Evolutionary conservation across 2,888 invertebrate genomes (phyloP).

Genomic region (Pyralis farinalis): DNA sequence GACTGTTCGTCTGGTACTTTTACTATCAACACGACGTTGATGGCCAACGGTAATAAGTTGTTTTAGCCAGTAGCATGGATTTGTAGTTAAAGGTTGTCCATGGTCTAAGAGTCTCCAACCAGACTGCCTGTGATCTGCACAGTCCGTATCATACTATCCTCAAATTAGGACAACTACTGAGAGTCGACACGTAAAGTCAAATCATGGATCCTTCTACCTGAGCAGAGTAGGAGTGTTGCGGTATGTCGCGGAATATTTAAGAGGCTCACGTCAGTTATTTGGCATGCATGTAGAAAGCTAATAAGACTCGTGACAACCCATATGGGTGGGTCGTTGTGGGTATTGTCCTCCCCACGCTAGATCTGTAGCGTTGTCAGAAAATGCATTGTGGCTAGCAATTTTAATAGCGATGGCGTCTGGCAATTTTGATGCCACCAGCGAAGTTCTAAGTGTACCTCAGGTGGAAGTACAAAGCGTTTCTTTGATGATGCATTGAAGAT

Average conservation of each 20-base stretch:
- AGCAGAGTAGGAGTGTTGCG: slow-evolving; percentile 7
- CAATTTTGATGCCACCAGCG: slow-evolving; percentile 16
- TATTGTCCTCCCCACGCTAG: slow-evolving; percentile 27
- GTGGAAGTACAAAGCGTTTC: not conserved
- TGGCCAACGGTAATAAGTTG: not conserved
- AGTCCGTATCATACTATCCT: slow-evolving; percentile 1
- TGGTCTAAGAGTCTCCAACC: not conserved
- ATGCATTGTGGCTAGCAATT: slow-evolving; percentile 11
- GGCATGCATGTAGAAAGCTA: slow-evolving; percentile 1
- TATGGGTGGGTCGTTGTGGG: too few relatives aligned
- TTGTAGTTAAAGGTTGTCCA: not conserved
- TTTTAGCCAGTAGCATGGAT: slow-evolving; percentile 4
- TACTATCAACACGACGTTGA: not conserved
- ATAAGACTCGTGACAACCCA: slow-evolving; percentile 10
- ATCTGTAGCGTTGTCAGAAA: slow-evolving; percentile 19
- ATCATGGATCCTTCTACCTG: slow-evolving; percentile 2
- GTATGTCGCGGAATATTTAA: slow-evolving; percentile 16
- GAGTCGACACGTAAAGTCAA: too few relatives aligned
- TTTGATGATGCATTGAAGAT: not conserved
- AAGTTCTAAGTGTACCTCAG: not conserved
- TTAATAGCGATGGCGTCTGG: slow-evolving; percentile 7
- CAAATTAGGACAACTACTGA: not conserved
- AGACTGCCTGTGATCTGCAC: slow-evolving; percentile 2
- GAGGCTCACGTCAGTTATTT: slow-evolving; percentile 7
- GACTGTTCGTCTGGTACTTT: not conserved